Conservation (phyloP, 2,888 invertebrate species). For the Caenorhabditis sp. region DNA sequence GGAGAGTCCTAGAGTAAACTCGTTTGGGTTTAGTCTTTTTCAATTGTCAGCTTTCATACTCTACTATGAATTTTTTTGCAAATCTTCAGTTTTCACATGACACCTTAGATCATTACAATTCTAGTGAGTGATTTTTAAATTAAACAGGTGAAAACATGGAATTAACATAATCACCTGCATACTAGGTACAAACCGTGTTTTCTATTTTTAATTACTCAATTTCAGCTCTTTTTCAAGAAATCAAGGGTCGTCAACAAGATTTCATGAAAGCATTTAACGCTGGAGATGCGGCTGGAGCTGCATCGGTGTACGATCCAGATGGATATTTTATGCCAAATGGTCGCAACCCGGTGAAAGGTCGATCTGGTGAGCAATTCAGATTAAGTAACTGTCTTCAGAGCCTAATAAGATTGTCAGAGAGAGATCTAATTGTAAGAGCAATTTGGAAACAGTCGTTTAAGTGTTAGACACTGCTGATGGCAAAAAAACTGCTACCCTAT, state of each 20-base stretch:
- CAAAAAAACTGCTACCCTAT: no score
- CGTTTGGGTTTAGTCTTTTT: no score
- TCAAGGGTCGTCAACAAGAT: slow-evolving; percentile 82
- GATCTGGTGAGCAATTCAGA: slow-evolving; percentile 69
- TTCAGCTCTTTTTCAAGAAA: slow-evolving; percentile 83
- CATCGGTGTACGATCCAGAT: slow-evolving; percentile 81
- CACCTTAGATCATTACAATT: slow-evolving; percentile 33
- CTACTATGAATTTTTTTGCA: slow-evolving; percentile 54
- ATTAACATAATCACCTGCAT: slow-evolving; percentile 2
- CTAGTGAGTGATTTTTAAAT: slow-evolving; percentile 41
- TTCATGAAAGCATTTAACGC: slow-evolving; percentile 83
- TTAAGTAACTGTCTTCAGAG: neutral
- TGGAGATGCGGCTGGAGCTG: slow-evolving; percentile 78
- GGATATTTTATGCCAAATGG: slow-evolving; percentile 83
- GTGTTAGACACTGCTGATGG: no score
- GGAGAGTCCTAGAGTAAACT: no score
- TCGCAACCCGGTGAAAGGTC: slow-evolving; percentile 80
- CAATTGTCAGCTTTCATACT: neutral
- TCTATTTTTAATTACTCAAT: slow-evolving; percentile 23
- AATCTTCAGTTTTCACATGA: slow-evolving; percentile 29
- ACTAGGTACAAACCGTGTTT: neutral
- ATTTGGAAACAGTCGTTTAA: no score
- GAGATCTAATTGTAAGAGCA: no score
- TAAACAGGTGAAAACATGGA: slow-evolving; percentile 6
- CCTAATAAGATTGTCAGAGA: no score